Base-by-base conservation (phyloP, 2,797 vertebrate species). In the Clamator glandarius region DNA sequence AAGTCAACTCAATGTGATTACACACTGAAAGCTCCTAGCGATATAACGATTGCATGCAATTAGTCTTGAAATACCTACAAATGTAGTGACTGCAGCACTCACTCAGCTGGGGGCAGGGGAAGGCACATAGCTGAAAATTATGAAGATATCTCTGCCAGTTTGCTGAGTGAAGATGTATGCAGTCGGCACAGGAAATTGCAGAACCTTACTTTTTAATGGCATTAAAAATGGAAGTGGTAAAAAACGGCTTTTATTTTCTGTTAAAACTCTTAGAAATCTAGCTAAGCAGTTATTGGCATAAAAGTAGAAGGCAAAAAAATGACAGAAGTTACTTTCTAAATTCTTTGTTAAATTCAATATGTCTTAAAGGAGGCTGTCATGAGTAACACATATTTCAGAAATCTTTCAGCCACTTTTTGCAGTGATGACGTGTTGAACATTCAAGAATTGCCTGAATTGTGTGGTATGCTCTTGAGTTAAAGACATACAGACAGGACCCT, bases 61-160 rank as follows among this genome's bases (percentile, higher is more conserved):
- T 64, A 79, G 61, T 67, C 50, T 64, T 68, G 52, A 80, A 63
- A 33, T 11, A 74, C n/a, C 67, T 50, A 67, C 74, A 79, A 86
- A 76, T 0, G 0, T 4, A 48, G 63, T 28, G 33, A 51, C 25
- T 82, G 77, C 52, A 44, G 48, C 84, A 36, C 28, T 86, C 55
- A 5, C 31, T 82, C 80, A 28, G 0, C 3, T 8, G 4, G 28
- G 18, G 13, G 2, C 5, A 18, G 4, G 11, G 9, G 8, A 29
- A 19, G 29, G 52, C 11, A 20, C 29, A 18, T 17, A 19, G 31
- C 13, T 19, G 55, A 57, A 28, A 13, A 39, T 20, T 25, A 23
- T 36, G 54, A 63, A 57, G 36, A 48, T 77, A 61, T 77, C 36
- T 69, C 7, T 76, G 52, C 36, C 83, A 84, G 5, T 76, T 81